Evolutionary conservation across 2,113 vertebrate species (phyloP).

Genomic region (Chloropsis cyanopogon): DNA sequence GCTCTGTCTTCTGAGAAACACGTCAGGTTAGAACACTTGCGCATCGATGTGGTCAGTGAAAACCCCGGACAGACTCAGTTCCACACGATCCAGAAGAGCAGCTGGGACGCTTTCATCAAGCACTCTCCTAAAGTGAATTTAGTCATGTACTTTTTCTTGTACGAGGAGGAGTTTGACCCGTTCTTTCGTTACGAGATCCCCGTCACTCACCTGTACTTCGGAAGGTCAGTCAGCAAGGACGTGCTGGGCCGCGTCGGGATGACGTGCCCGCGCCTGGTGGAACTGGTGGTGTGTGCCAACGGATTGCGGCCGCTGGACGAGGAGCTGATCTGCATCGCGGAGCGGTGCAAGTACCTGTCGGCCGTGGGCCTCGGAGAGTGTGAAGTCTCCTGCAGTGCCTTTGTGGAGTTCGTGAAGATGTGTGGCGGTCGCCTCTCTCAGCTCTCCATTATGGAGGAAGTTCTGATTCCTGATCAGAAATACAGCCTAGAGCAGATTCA

Average conservation of each 20-base stretch:
- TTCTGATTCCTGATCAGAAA: conserved; percentile 93
- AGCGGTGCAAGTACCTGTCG: conserved; percentile 90
- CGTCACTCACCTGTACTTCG: conserved; percentile 95
- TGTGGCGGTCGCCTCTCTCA: conserved; percentile 92
- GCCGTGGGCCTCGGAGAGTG: conserved; percentile 96
- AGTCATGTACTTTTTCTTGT: conserved; percentile 98
- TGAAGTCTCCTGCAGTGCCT: conserved; percentile 96
- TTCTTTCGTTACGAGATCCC: conserved; percentile 95
- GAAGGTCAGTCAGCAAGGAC: conserved; percentile 94
- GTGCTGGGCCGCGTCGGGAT: conserved; percentile 93
- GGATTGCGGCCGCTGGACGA: conserved; percentile 94
- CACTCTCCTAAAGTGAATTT: conserved; percentile 97
- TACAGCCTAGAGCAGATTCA: conserved; percentile 96
- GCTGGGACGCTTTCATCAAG: conserved; percentile 96
- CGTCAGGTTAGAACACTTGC: conserved; percentile 91
- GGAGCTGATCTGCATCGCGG: conserved; percentile 94
- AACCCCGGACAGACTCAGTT: conserved; percentile 93
- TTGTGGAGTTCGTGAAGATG: conserved; percentile 98
- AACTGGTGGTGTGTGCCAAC: conserved; percentile 96
- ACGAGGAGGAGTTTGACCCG: conserved; percentile 93
- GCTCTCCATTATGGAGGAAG: conserved; percentile 98
- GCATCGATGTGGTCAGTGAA: conserved; percentile 96
- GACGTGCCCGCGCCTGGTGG: conserved; percentile 91
- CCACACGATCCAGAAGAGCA: conserved; percentile 93
- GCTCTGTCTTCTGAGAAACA: conserved; percentile 95